phyloP scores from a whole-genome alignment of 2,888 invertebrate genomes.

The Phrixothrix hirtus region DNA sequence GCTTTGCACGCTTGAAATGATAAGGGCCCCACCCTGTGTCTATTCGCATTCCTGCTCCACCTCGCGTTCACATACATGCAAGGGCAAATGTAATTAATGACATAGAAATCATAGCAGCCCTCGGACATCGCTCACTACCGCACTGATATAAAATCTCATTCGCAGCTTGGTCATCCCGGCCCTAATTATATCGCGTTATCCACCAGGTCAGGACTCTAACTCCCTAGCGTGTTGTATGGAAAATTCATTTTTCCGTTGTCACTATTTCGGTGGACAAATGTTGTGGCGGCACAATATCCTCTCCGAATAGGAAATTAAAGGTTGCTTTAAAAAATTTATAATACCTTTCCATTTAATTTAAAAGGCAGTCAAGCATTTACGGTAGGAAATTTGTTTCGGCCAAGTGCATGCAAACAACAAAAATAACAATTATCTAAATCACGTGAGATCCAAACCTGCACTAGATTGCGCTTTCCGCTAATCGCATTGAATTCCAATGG shows the following conservation, averaged over 20 bases:
- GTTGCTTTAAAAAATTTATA: constrained; percentile 6
- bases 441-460: constrained; percentile 30
- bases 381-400: constrained; percentile 17
- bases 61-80: constrained; percentile 25
- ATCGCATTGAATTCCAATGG: constrained; percentile 54
- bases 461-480: constrained; percentile 45
- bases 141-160: constrained; percentile 33
- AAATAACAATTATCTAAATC: constrained; percentile 31
- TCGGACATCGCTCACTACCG: constrained; percentile 28
- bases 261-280: no score
- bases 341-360: constrained; percentile 18
- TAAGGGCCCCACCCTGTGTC: constrained; percentile 28
- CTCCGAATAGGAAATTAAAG: constrained; percentile 6
- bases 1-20: constrained; percentile 18
- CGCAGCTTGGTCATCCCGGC: constrained; percentile 23
- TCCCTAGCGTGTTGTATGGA: constrained; percentile 5
- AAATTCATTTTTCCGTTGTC: no score
- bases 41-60: constrained; percentile 28
- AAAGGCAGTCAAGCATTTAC: constrained; percentile 10
- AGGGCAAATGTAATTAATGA: constrained; percentile 32
- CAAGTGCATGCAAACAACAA: constrained; percentile 26
- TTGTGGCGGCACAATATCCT: constrained; percentile 3
- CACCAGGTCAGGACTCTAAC: constrained; percentile 25
- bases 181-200: constrained; percentile 25
- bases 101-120: constrained; percentile 31